Conservation (phyloP, 2,888 invertebrate species). For the Scaptodrosophila latifasciaeformis region DNA sequence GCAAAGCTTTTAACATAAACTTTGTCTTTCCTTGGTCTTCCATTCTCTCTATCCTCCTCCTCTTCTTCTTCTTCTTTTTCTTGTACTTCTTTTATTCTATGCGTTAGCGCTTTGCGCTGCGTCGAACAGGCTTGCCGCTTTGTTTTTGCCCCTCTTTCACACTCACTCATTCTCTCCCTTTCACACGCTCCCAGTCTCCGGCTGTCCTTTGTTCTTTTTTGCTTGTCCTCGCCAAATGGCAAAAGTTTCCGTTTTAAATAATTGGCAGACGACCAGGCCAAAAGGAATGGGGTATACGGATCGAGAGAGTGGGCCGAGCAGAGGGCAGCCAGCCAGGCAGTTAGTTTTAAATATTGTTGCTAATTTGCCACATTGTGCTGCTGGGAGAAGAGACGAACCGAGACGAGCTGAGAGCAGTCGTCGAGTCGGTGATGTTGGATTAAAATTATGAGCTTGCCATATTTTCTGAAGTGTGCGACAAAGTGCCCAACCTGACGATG, state of each 20-base stretch:
- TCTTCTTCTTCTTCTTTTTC: not conserved
- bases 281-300: too few species aligned
- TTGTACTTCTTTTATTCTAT: too few species aligned
- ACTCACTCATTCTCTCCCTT: too few species aligned
- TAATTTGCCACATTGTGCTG: slow-evolving; percentile 62
- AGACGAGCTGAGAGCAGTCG: not conserved
- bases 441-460: slow-evolving; percentile 67
- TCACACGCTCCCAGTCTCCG: too few species aligned
- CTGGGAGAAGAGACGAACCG: not conserved
- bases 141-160: slow-evolving; percentile 10
- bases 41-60: not conserved
- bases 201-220: too few species aligned
- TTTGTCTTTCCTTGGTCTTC: slow-evolving; percentile 34
- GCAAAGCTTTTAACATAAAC: slow-evolving; percentile 53
- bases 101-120: too few species aligned
- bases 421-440: slow-evolving; percentile 40
- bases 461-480: slow-evolving; percentile 39
- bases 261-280: slow-evolving; percentile 39
- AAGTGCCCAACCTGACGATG: not conserved
- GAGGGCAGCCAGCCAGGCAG: slow-evolving; percentile 32
- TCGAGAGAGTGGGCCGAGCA: too few species aligned
- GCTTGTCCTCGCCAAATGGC: slow-evolving; percentile 46
- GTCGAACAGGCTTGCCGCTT: too few species aligned
- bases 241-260: slow-evolving; percentile 61
- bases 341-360: slow-evolving; percentile 65